phyloP scores from a whole-genome alignment of 2,113 vertebrate species.

The Chitala chitala region DNA sequence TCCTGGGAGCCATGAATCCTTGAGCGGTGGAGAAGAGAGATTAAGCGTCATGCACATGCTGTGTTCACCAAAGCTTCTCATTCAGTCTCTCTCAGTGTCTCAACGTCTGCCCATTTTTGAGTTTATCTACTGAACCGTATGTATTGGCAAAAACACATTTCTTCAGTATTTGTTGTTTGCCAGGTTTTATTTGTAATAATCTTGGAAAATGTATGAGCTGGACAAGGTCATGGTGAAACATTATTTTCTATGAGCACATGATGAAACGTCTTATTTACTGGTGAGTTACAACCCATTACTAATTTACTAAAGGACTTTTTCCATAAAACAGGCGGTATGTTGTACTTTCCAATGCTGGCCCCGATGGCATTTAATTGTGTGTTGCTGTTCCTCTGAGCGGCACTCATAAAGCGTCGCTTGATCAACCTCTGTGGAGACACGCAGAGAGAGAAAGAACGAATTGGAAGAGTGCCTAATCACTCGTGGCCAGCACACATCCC shows the following conservation, averaged over 20 bases:
- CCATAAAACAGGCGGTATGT: not conserved
- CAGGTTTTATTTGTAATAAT: no score
- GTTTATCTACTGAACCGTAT: no score
- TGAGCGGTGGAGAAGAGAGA: constrained; percentile 9
- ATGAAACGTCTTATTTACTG: no score
- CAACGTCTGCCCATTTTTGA: no score
- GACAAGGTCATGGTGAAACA: no score
- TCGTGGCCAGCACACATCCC: not conserved
- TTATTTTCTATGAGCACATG: no score
- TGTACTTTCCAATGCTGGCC: constrained; percentile 40
- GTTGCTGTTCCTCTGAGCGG: constrained; percentile 47
- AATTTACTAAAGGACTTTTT: no score
- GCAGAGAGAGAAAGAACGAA: not conserved
- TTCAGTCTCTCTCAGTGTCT: no score
- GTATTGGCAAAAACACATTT: no score
- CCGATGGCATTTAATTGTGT: constrained; percentile 46
- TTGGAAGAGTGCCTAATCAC: not conserved
- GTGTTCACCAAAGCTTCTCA: not conserved
- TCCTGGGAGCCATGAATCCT: constrained; percentile 68
- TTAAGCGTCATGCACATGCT: not conserved
- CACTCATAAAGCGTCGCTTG: constrained; percentile 54
- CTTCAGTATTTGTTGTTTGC: no score
- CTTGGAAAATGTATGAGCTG: no score
- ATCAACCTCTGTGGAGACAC: constrained; percentile 49
- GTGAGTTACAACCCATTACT: no score